Evolutionary conservation across 1,140 invertebrate species (phyloP).

Genomic region (Drosophila cardini): DNA sequence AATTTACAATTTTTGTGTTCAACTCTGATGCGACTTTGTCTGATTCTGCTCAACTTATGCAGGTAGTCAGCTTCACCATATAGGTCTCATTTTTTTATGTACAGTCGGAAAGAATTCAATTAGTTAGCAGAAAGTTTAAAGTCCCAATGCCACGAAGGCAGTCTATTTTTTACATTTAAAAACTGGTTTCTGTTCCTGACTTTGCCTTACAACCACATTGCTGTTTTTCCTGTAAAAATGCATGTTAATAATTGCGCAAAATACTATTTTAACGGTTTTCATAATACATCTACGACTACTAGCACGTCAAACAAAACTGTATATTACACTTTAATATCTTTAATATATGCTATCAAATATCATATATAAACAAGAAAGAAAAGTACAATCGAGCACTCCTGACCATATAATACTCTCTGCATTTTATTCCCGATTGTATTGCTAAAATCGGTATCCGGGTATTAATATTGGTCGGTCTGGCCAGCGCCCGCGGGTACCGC

Average conservation of each 20-base stretch:
- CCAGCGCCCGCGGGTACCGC: too few species aligned
- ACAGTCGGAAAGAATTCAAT: conserved; percentile 52
- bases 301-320: background rate
- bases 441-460: too few species aligned
- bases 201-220: conserved; percentile 23
- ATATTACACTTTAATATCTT: too few species aligned
- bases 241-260: background rate
- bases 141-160: conserved; percentile 50
- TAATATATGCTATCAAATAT: too few species aligned
- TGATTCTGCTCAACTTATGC: conserved; percentile 38
- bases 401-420: too few species aligned
- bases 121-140: conserved; percentile 26
- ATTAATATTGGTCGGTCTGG: too few species aligned
- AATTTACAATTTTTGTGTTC: conserved; percentile 3
- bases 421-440: too few species aligned
- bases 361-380: too few species aligned
- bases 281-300: too few species aligned
- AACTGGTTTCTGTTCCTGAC: conserved; percentile 57
- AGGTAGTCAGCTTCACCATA: conserved; percentile 70
- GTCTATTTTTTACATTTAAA: conserved; percentile 55
- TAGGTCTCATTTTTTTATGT: conserved; percentile 46
- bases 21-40: conserved; percentile 22
- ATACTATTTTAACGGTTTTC: too few species aligned
- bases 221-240: background rate
- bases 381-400: too few species aligned